phyloP scores from a whole-genome alignment of 2,888 invertebrate species.

The Trichacis sp. region DNA sequence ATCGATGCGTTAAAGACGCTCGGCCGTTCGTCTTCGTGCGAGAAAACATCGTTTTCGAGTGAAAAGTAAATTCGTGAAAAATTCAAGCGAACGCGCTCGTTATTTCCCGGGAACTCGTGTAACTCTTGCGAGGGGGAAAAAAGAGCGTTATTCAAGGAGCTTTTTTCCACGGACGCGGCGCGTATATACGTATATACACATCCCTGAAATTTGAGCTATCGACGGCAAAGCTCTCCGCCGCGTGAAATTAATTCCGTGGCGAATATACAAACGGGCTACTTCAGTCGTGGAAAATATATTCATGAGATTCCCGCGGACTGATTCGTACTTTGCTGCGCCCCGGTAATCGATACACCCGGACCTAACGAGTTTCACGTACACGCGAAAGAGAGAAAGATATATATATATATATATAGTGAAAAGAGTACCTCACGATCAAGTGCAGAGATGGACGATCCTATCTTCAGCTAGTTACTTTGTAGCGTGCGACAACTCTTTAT shows the following conservation, averaged over 20 bases:
- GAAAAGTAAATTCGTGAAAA: neutral
- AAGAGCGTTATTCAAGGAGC: neutral
- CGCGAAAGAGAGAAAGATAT: neutral
- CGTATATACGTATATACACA: neutral
- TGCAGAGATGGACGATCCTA: too few species aligned
- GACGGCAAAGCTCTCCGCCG: constrained; percentile 16
- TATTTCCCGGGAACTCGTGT: neutral
- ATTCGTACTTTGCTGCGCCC: neutral
- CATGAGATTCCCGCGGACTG: constrained; percentile 29
- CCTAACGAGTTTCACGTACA: constrained; percentile 2
- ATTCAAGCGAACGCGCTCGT: neutral
- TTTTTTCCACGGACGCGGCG: neutral
- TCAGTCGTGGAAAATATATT: constrained; percentile 29
- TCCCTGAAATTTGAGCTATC: constrained; percentile 9
- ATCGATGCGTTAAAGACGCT: neutral
- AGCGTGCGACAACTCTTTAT: constrained; percentile 18
- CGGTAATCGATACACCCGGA: constrained; percentile 5
- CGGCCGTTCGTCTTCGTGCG: neutral
- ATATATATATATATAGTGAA: too few species aligned
- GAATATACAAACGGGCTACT: constrained; percentile 30
- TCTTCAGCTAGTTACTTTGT: neutral
- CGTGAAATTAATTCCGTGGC: constrained; percentile 28
- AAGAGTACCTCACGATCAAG: too few species aligned
- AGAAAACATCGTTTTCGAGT: neutral
- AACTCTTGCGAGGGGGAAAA: neutral